These are phyloP conservation scores for Fulmarus glacialis DNA, from an alignment of 2,113 vertebrate genomes.

Conservation along the genomic window DNA sequence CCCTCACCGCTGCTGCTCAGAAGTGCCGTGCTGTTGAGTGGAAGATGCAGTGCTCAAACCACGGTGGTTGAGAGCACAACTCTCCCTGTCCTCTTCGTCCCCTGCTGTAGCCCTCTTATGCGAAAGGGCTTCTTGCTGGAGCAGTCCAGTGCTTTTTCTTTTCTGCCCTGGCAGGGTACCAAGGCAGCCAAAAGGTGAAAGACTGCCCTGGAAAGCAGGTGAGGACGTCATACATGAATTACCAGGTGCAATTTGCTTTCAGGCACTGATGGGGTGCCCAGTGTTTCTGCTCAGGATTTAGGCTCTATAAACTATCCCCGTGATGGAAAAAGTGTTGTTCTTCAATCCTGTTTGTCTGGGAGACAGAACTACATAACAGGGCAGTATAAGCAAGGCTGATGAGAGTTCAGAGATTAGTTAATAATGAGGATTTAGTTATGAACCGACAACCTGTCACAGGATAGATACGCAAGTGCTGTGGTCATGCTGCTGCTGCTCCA, in stretches of 20 bases:
- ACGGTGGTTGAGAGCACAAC: fast-evolving
- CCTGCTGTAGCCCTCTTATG: fast-evolving
- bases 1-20: neutral
- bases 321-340: neutral
- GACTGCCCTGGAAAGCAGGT: neutral
- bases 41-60: neutral
- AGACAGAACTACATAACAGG: neutral
- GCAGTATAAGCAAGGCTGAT: neutral
- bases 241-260: neutral
- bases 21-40: neutral
- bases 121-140: neutral
- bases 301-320: neutral
- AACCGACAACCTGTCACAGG: neutral
- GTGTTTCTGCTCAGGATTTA: neutral
- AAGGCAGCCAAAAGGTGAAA: neutral
- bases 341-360: neutral
- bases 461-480: neutral
- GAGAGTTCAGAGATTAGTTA: neutral
- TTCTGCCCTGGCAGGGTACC: neutral
- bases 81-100: fast-evolving
- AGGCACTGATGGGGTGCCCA: neutral
- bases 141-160: neutral
- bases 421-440: neutral
- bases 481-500: neutral
- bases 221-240: fast-evolving